phyloP scores from a whole-genome alignment of 30 jellyfish, hydroid and myxozoan species.

The Hydra vulgaris region DNA sequence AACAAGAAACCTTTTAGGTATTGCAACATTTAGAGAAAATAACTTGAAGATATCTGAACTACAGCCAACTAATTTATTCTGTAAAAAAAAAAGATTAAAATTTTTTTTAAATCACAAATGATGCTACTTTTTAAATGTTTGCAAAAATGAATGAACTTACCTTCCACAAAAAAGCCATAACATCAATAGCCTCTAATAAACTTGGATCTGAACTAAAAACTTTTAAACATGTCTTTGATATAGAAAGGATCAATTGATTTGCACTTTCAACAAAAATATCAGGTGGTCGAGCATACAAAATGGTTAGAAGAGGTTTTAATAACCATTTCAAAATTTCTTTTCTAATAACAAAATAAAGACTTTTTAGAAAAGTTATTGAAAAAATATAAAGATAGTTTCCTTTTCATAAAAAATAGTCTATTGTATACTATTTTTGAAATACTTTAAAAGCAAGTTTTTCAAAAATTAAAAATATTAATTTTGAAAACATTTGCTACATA shows the following conservation, averaged over 20 bases:
- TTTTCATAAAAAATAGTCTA: too few species aligned
- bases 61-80: background rate
- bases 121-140: background rate
- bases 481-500: too few species aligned
- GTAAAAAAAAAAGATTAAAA: background rate
- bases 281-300: background rate
- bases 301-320: background rate
- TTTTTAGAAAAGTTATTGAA: background rate
- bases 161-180: background rate
- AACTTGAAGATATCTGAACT: background rate
- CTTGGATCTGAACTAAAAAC: background rate
- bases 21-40: background rate
- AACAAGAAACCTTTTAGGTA: background rate
- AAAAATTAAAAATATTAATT: too few species aligned
- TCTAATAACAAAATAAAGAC: background rate
- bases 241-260: background rate
- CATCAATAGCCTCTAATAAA: background rate
- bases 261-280: background rate
- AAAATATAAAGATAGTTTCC: too few species aligned
- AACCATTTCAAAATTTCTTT: background rate
- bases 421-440: too few species aligned
- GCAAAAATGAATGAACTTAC: background rate
- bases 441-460: too few species aligned
- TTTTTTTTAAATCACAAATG: background rate
- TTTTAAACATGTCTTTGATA: background rate